phyloP scores from a whole-genome alignment of 2,113 vertebrate species.

The Rhineura floridana region DNA sequence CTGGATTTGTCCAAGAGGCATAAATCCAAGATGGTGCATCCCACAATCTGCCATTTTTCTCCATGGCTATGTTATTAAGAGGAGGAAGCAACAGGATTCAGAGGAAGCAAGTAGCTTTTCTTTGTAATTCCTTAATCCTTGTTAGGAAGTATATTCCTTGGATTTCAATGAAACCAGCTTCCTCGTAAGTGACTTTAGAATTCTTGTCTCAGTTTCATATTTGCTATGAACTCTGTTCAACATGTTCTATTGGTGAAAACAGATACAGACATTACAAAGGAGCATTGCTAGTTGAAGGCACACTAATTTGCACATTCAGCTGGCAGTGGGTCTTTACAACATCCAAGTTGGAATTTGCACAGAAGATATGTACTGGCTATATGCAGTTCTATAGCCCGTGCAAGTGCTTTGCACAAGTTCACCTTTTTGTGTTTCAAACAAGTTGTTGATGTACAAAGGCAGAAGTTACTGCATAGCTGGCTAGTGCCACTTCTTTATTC shows the following conservation, averaged over 20 bases:
- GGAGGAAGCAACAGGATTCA: constrained; percentile 29
- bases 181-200: not conserved
- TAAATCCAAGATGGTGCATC: constrained; percentile 28
- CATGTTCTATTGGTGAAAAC: not conserved
- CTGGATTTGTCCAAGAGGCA: constrained; percentile 44
- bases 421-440: not conserved
- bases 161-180: not conserved
- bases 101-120: not conserved
- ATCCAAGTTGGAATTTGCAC: not conserved
- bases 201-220: not conserved
- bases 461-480: not conserved
- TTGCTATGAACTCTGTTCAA: not conserved
- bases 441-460: not conserved
- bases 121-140: not conserved
- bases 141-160: not conserved
- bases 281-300: not conserved
- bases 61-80: constrained; percentile 3
- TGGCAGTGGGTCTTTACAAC: not conserved
- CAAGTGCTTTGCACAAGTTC: not conserved
- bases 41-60: constrained; percentile 26
- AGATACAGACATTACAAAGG: not conserved
- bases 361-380: no score
- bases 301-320: not conserved
- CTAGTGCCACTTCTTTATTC: not conserved
- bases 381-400: not conserved